Conservation (phyloP, 2,888 invertebrate species). For the Cecidostiba fungosa region DNA sequence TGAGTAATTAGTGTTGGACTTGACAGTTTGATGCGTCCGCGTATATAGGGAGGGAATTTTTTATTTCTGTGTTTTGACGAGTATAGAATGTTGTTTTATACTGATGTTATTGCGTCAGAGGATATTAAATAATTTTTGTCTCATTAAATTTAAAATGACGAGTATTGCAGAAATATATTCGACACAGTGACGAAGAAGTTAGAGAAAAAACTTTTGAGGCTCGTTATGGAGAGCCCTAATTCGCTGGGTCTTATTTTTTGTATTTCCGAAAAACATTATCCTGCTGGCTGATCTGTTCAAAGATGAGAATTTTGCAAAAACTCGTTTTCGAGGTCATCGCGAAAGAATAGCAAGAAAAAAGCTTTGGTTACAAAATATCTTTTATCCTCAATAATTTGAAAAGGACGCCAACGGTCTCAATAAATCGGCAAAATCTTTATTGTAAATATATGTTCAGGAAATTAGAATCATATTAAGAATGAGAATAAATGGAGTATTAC, state of each 20-base stretch:
- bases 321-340: too few relatives aligned
- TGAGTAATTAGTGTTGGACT: neutral
- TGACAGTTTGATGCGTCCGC: neutral
- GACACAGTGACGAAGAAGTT: neutral
- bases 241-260: neutral
- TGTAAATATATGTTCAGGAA: neutral
- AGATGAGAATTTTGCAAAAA: neutral
- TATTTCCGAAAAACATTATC: neutral
- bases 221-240: neutral
- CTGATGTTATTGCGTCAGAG: neutral
- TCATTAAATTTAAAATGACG: neutral
- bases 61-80: neutral
- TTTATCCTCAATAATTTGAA: too few relatives aligned
- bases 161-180: neutral
- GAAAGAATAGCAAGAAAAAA: too few relatives aligned
- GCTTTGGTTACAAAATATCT: too few relatives aligned
- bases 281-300: neutral
- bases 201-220: neutral
- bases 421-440: too few relatives aligned
- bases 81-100: neutral
- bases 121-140: neutral
- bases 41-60: too few relatives aligned
- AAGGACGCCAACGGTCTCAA: too few relatives aligned
- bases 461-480: neutral
- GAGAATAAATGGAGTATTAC: neutral